Base-by-base conservation (phyloP, 1,140 invertebrate species). In the Patella vulgata region DNA sequence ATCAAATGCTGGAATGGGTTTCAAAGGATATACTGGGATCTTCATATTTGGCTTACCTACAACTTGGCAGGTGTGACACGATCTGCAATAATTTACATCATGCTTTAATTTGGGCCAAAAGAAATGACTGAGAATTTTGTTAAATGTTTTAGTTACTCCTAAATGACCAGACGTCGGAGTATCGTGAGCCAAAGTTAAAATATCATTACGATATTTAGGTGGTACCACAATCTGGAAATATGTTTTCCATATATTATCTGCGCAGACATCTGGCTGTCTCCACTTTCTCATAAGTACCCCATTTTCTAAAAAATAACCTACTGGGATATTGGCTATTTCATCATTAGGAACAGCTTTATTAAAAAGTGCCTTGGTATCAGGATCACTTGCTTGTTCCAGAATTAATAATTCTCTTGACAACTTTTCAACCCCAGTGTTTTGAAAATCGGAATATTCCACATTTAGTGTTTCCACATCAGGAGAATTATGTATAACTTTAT, bases 51-150 rank as follows among this genome's bases (percentile, higher is more conserved):
- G 67, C 48, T 55, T 66, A 3, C 52, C 59, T 21, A 33, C 39
- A 19, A 43, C 46, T 36, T 72, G 66, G 43, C 70, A 73, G 19
- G 44, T 39, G 23, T 60, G 58, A 63, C 55, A 69, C 17, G 57
- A 56, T 21, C 21, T 31, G 28, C 66, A 69, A 39, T 31, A 66
- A 4, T 65, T 42, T 0, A n/a, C 12, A 8, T 58, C 55, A 50
- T 62, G 44, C 3, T 36, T 5, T 23, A 14, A 9, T 21, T 59
- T 48, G 30, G 70, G 70, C 66, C 67, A 66, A 48, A 53, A 65
- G 43, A 68, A 68, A 39, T 68, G 33, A 21, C 12, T 31, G 8
- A 51, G 0, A 3, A 64, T 42, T 25, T 48, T 58, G 8, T 50
- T 30, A 48, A 23, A 42, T 4, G 65, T 63, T 27, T 67, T 67